Percentiles rank a stretch among this genome's conserved stretches.
These are phyloP conservation scores for Drepana arcuata DNA, from an alignment of 1,140 invertebrate species.

Conservation along the genomic window DNA sequence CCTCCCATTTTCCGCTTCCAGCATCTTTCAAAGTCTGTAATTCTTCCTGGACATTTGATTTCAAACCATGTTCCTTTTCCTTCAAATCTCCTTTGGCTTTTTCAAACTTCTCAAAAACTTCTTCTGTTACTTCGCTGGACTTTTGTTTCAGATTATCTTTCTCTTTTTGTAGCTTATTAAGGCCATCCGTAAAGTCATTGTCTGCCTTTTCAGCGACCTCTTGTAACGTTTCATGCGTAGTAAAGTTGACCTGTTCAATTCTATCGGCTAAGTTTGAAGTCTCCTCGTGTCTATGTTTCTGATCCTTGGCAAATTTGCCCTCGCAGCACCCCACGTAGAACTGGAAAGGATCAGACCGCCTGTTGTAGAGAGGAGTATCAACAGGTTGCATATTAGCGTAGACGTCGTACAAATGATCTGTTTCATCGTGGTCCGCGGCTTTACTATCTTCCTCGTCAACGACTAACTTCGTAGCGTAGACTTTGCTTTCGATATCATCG, in stretches of 20 bases:
- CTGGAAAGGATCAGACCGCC: conserved; percentile 42
- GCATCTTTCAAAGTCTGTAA: conserved; percentile 19
- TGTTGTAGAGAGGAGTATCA: conserved; percentile 37
- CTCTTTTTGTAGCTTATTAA: conserved; percentile 41
- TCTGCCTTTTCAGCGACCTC: conserved; percentile 32
- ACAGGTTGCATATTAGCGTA: conserved; percentile 62
- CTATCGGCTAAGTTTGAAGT: conserved; percentile 51
- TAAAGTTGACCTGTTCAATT: conserved; percentile 51
- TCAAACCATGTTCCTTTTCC: conserved; percentile 33
- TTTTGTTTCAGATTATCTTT: conserved; percentile 42
- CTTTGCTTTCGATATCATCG: conserved; percentile 40
- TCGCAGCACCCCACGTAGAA: conserved; percentile 50
- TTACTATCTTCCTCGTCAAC: conserved; percentile 53
- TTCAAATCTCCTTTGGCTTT: conserved; percentile 34
- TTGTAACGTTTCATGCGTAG: conserved; percentile 42
- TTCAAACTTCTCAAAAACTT: conserved; percentile 30
- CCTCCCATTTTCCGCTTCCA: conserved; percentile 23
- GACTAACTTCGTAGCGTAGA: conserved; percentile 56
- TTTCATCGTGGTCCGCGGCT: conserved; percentile 26
- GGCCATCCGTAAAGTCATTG: conserved; percentile 30
- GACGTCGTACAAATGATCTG: conserved; percentile 55
- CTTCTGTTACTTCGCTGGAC: conserved; percentile 27
- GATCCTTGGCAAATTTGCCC: conserved; percentile 39
- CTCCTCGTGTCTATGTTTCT: conserved; percentile 57
- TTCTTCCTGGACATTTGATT: conserved; percentile 24